These are phyloP conservation scores for Leptoclinus maculatus DNA, from an alignment of 2,797 vertebrate genomes.

Conservation along the genomic window DNA sequence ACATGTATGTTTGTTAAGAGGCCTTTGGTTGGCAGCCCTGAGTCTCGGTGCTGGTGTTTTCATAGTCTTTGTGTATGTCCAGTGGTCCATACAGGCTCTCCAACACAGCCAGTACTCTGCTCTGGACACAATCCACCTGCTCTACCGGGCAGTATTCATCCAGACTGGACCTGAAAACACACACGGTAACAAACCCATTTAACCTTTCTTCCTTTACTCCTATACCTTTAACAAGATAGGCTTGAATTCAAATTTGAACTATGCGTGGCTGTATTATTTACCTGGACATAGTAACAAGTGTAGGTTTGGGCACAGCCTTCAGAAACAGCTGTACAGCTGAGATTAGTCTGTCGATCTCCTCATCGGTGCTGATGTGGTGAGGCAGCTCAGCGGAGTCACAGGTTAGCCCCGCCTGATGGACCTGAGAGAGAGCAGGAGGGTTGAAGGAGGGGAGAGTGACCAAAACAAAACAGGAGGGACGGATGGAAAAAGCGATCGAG, in stretches of 20 bases:
- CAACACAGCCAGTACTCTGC: constrained; percentile 84
- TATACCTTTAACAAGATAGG: not conserved
- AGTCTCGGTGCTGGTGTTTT: constrained; percentile 37
- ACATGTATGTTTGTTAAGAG: constrained; percentile 37
- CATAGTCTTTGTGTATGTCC: constrained; percentile 73
- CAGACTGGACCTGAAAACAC: constrained; percentile 90
- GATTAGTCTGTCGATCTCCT: constrained; percentile 88
- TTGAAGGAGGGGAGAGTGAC: not conserved
- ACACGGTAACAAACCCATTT: constrained; percentile 17
- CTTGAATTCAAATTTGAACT: not conserved
- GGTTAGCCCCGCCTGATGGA: constrained; percentile 96
- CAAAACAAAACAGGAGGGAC: not conserved
- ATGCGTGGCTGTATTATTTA: constrained; percentile 45
- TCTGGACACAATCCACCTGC: constrained; percentile 93
- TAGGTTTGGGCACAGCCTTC: constrained; percentile 88
- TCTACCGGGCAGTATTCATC: constrained; percentile 96
- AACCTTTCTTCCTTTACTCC: not conserved
- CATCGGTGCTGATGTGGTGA: constrained; percentile 92
- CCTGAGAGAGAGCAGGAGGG: constrained; percentile 74
- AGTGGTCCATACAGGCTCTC: constrained; percentile 85
- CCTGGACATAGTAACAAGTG: constrained; percentile 93
- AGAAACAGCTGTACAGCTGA: constrained; percentile 84
- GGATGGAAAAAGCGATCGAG: not conserved
- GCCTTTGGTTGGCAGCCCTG: constrained; percentile 31
- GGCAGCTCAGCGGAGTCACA: constrained; percentile 95